Evolutionary conservation across 2,888 invertebrate species (phyloP), one percentile per base, ranked within the genome.

Genomic region (Antitype chi): DNA sequence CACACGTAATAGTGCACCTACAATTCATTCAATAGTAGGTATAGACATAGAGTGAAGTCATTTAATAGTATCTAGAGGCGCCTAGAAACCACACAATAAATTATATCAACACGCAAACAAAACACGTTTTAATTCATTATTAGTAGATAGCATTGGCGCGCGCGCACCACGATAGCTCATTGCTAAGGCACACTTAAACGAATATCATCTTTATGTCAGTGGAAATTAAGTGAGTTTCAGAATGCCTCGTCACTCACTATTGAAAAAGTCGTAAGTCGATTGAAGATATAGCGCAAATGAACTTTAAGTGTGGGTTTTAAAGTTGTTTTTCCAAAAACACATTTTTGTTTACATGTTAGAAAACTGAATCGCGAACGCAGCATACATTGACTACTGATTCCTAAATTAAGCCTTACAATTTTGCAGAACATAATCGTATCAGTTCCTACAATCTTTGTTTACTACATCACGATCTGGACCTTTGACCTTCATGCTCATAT

Each of bases 361-460:
- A 32, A 20, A 53, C 32, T 3, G 53, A 53, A 52, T 32, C 11
- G 17, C 53, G 32, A 32, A 32, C 52, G 17, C 23, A 28, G 15
- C 11, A 52, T 28, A 62, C 53, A 66, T 28, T 52, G 53, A 38
- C n/a, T 32, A 53, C 47, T 38, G 25, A 32, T 49, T 55, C 72
- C 38, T 28, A 28, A 28, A 47, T 20, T n/a, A 25, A 47, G 49
- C 28, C 13, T 32, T 70, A 70, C 75, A 79, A 75, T 70, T 60
- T 79, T 70, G 69, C 53, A 17, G 28, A 73, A 70, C 8, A 79
- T 53, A 64, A 69, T 74, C 25, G 3, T 79, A 66, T 74, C 74
- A 13, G 25, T 28, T 59, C 4, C 15, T 20, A 63, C 9, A 57
- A 78, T 79, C 74, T 53, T n/a, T 23, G 49, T 17, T 49, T 28